phyloP scores from a whole-genome alignment of 2,113 vertebrate species.

The Pseudorasbora parva region DNA sequence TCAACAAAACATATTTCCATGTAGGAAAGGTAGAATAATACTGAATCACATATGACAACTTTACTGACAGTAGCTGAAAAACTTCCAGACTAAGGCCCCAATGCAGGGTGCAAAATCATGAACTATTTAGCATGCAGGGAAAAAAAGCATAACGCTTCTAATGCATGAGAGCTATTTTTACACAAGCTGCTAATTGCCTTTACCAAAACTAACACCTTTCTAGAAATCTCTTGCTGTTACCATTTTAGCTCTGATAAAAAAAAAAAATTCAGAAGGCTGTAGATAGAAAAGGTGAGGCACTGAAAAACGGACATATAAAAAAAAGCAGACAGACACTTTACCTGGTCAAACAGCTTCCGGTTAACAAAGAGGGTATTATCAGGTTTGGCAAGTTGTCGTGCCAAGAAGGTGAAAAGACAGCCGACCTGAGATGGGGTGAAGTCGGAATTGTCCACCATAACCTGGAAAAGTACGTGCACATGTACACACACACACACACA shows the following conservation, averaged over 20 bases:
- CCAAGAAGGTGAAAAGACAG: constrained; percentile 96
- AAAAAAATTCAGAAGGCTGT: background rate
- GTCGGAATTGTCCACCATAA: constrained; percentile 98
- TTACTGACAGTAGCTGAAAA: background rate
- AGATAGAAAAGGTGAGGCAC: background rate
- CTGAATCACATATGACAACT: background rate
- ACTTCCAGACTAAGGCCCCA: background rate
- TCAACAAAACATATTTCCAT: background rate
- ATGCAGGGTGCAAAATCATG: background rate
- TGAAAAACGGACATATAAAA: background rate
- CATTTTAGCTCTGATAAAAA: background rate
- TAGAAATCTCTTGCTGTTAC: background rate
- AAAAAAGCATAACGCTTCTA: constrained; percentile 35
- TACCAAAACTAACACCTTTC: constrained; percentile 30
- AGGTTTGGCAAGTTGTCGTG: constrained; percentile 93
- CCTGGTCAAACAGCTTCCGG: constrained; percentile 97
- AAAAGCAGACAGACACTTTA: constrained; percentile 53
- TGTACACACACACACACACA: background rate
- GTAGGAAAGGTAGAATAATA: background rate
- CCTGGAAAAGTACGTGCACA: constrained; percentile 71
- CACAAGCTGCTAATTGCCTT: constrained; percentile 48
- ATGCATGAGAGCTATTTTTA: constrained; percentile 50
- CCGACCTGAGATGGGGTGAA: constrained; percentile 97
- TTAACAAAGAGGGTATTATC: constrained; percentile 98
- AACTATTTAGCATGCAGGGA: background rate